Percentiles rank a stretch among this genome's conserved stretches.
Conservation (phyloP, 2,113 vertebrate genomes). For the Seriola rivoliana region DNA sequence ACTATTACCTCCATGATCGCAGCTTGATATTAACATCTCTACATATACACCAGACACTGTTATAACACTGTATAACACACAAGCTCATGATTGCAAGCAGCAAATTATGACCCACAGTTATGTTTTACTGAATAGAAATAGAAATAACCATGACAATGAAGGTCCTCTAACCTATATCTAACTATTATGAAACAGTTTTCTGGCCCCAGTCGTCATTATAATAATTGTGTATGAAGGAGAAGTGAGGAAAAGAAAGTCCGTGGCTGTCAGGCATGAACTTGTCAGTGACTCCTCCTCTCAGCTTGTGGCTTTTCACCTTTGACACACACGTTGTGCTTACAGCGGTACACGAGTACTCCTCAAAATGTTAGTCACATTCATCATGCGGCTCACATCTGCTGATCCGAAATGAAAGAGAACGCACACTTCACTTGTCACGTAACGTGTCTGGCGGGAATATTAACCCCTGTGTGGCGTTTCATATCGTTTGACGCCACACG, state of each 20-base stretch:
- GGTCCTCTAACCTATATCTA: no score
- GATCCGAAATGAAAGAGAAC: constrained; percentile 34
- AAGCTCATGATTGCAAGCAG: no score
- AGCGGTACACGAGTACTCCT: constrained; percentile 30
- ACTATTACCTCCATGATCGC: background rate
- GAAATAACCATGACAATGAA: no score
- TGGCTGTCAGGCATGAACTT: background rate
- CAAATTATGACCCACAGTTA: no score
- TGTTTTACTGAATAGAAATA: no score
- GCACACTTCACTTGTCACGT: constrained; percentile 27
- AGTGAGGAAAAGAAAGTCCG: background rate
- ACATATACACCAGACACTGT: background rate
- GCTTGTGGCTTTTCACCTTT: constrained; percentile 47
- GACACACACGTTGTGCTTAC: constrained; percentile 12
- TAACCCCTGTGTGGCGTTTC: constrained; percentile 46
- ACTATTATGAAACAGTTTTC: no score
- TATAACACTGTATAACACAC: no score
- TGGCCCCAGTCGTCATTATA: background rate
- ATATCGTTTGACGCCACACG: constrained; percentile 21
- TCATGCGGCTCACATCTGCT: constrained; percentile 25
- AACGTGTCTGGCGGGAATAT: constrained; percentile 8
- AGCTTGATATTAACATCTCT: background rate
- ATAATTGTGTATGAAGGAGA: background rate
- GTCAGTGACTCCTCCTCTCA: constrained; percentile 24
- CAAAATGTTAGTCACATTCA: constrained; percentile 10